A percentile compares a stretch with the other conserved stretches of the same genome.
Conservation (phyloP, 2,113 vertebrate genomes). For the Trematomus loennbergii region DNA sequence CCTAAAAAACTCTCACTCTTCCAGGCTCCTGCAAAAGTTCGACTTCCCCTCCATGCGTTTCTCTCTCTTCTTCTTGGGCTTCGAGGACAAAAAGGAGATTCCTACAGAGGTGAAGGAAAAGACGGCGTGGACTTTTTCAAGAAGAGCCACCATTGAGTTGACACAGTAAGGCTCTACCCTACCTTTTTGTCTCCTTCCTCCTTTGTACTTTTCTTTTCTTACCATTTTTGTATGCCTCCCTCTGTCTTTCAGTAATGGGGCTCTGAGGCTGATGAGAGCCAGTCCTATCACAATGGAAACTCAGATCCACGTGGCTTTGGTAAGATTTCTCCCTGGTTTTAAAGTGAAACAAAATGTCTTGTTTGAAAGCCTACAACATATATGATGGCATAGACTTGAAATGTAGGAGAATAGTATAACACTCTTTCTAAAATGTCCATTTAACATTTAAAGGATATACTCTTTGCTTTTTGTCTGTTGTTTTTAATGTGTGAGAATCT, state of each 20-base stretch:
- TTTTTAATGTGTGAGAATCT: too few relatives aligned
- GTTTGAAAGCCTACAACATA: too few relatives aligned
- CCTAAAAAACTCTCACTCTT: constrained; percentile 13
- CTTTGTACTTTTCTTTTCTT: background rate
- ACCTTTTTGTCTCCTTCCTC: too few relatives aligned
- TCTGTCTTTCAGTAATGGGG: constrained; percentile 92
- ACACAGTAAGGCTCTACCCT: constrained; percentile 83
- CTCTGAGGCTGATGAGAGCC: constrained; percentile 91
- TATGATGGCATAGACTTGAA: background rate
- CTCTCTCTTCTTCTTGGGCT: constrained; percentile 95
- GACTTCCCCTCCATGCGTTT: constrained; percentile 97
- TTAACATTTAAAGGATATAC: background rate
- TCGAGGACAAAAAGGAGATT: constrained; percentile 95
- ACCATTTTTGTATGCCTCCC: constrained; percentile 10
- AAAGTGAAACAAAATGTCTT: background rate
- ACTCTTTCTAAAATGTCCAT: background rate
- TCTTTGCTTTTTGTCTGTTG: too few relatives aligned
- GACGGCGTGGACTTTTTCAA: constrained; percentile 92
- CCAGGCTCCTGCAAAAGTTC: constrained; percentile 93
- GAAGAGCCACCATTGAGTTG: constrained; percentile 94
- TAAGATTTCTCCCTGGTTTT: constrained; percentile 66
- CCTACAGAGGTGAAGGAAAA: constrained; percentile 87
- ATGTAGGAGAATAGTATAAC: background rate
- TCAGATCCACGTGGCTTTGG: constrained; percentile 97
- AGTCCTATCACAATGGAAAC: constrained; percentile 95